A percentile compares a stretch with the other conserved stretches of the same genome.
Evolutionary conservation across 2,797 vertebrate genomes (phyloP).

Genomic region (Carcharodon carcharias): DNA sequence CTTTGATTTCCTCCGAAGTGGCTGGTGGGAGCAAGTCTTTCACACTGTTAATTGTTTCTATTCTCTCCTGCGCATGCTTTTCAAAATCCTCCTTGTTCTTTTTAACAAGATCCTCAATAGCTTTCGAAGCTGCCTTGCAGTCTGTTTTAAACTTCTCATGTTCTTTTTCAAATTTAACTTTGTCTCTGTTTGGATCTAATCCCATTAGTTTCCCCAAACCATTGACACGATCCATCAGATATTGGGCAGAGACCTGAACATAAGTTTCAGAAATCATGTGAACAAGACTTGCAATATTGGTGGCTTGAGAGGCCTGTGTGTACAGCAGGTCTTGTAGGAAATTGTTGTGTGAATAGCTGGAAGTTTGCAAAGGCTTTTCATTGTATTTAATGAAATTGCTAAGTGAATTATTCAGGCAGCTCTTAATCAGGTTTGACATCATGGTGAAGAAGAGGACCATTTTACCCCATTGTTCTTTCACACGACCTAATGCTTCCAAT

Average conservation of each 20-base stretch:
- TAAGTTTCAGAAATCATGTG: conserved; percentile 48
- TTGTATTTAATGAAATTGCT: not conserved
- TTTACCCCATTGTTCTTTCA: conserved; percentile 45
- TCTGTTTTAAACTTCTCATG: not conserved
- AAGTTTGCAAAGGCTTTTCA: not conserved
- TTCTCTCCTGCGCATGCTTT: conserved; percentile 26
- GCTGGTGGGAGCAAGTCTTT: conserved; percentile 40
- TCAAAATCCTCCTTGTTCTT: conserved; percentile 42
- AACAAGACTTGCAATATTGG: conserved; percentile 45
- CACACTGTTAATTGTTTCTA: conserved; percentile 39
- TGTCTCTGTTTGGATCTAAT: conserved; percentile 40
- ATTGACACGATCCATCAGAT: conserved; percentile 44
- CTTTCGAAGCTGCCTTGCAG: conserved; percentile 39
- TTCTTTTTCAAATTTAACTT: conserved; percentile 20
- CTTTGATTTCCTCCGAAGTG: conserved; percentile 34
- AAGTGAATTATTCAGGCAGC: not conserved
- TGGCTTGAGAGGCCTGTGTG: conserved; percentile 43
- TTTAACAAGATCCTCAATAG: conserved; percentile 36
- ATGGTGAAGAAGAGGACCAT: conserved; percentile 45
- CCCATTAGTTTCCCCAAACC: conserved; percentile 43
- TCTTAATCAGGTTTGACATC: conserved; percentile 42
- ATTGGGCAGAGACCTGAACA: conserved; percentile 43
- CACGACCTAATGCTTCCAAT: conserved; percentile 41
- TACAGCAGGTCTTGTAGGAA: conserved; percentile 47
- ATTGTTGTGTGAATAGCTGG: conserved; percentile 25